Conservation (phyloP, 2,797 vertebrate species). For the Cyprinella venusta region DNA sequence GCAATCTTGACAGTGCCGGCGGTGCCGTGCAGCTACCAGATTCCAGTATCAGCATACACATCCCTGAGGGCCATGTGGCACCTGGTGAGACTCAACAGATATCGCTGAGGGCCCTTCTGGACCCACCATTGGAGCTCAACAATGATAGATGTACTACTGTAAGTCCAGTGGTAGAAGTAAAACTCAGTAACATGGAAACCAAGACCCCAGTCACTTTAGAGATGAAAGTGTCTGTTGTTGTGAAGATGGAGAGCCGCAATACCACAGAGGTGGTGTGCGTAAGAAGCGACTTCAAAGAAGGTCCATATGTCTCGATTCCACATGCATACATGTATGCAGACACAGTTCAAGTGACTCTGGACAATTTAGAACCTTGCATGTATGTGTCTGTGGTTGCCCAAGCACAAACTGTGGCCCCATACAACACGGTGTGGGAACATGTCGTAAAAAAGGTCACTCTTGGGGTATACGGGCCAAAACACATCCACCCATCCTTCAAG, state of each 20-base stretch:
- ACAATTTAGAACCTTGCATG: slow-evolving; percentile 94
- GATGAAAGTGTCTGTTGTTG: slow-evolving; percentile 90
- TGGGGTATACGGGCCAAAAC: slow-evolving; percentile 94
- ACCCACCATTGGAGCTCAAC: slow-evolving; percentile 92
- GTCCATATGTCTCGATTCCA: slow-evolving; percentile 84
- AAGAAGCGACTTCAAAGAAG: slow-evolving; percentile 89
- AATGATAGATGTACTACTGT: slow-evolving; percentile 89
- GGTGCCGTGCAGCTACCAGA: slow-evolving; percentile 93
- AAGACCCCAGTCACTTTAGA: slow-evolving; percentile 86
- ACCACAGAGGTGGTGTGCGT: slow-evolving; percentile 85
- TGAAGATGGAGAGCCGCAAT: slow-evolving; percentile 85
- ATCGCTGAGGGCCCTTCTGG: slow-evolving; percentile 91
- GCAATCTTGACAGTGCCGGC: slow-evolving; percentile 89
- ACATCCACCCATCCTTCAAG: slow-evolving; percentile 96
- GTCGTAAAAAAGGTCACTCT: slow-evolving; percentile 92
- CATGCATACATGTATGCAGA: slow-evolving; percentile 85
- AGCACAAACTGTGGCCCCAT: slow-evolving; percentile 79
- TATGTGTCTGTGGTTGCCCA: slow-evolving; percentile 89
- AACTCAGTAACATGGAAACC: slow-evolving; percentile 93
- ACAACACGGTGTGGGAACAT: slow-evolving; percentile 91
- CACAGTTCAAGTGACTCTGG: slow-evolving; percentile 88
- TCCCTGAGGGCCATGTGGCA: slow-evolving; percentile 90
- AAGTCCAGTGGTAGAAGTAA: slow-evolving; percentile 93
- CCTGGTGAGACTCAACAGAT: slow-evolving; percentile 91
- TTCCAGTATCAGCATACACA: slow-evolving; percentile 87